A percentile compares a stretch with the other conserved stretches of the same genome.
phyloP scores from a whole-genome alignment of 2,888 invertebrate genomes.

The Mythimna vitellina region DNA sequence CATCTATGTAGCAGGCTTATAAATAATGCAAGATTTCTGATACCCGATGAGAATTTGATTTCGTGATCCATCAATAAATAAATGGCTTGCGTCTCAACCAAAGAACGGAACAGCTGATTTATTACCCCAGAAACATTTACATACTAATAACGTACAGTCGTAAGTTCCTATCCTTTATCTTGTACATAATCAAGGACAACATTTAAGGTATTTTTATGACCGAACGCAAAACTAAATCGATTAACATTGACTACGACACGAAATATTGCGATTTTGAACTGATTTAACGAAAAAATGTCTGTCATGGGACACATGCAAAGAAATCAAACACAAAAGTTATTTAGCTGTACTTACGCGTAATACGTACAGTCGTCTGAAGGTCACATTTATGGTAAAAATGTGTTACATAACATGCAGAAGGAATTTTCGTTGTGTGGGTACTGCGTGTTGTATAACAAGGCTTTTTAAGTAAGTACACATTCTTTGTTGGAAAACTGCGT shows the following conservation, averaged over 20 bases:
- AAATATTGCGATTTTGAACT: conserved; percentile 47
- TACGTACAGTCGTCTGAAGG: conserved; percentile 66
- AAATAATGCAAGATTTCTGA: conserved; percentile 36
- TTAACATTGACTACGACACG: conserved; percentile 42
- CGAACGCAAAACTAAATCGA: conserved; percentile 46
- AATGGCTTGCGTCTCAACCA: conserved; percentile 16
- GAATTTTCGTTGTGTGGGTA: conserved; percentile 40
- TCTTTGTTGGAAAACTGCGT: conserved; percentile 22
- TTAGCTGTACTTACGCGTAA: conserved; percentile 52
- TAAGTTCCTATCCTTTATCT: conserved; percentile 32
- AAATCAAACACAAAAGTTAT: conserved; percentile 59
- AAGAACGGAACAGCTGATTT: conserved; percentile 30
- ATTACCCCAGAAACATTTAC: conserved; percentile 31
- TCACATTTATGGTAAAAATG: conserved; percentile 67
- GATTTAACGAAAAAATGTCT: conserved; percentile 43
- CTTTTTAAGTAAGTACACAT: conserved; percentile 17
- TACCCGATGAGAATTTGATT: conserved; percentile 24
- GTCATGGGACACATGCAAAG: conserved; percentile 59
- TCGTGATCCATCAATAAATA: conserved; percentile 34
- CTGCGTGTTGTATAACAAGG: conserved; percentile 43
- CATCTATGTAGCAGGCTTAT: conserved; percentile 20
- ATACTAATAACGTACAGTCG: conserved; percentile 28
- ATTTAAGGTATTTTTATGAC: conserved; percentile 56
- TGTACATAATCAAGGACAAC: conserved; percentile 34
- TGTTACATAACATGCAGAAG: conserved; percentile 70